These are phyloP conservation scores for Formica selysi DNA, from an alignment of 1,140 invertebrate species.

Conservation along the genomic window DNA sequence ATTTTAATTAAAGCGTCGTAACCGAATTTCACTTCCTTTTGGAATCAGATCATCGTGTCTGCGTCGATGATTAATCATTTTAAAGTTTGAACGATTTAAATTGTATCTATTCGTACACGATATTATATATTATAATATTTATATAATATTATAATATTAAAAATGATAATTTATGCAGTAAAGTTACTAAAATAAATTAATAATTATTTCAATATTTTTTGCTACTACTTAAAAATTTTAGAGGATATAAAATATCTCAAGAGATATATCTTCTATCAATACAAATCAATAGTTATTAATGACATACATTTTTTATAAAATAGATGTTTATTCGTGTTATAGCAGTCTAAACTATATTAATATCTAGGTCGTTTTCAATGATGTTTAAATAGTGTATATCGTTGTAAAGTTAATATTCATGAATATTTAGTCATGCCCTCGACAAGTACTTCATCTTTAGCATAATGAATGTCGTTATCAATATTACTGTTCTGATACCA, in stretches of 20 bases:
- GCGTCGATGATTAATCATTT: constrained; percentile 52
- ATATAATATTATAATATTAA: background rate
- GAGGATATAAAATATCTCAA: background rate
- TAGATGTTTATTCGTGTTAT: background rate
- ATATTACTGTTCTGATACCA: constrained; percentile 28
- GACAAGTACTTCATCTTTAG: constrained; percentile 1
- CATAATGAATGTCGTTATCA: constrained; percentile 33
- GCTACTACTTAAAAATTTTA: background rate
- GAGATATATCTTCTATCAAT: background rate
- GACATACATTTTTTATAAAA: background rate
- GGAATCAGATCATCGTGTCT: constrained; percentile 60
- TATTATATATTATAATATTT: constrained; percentile 3
- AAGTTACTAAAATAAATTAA: background rate
- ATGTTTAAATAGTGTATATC: background rate
- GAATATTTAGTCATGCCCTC: background rate
- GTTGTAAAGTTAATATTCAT: background rate
- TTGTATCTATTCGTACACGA: background rate
- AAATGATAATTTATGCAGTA: background rate
- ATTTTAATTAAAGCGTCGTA: constrained; percentile 64
- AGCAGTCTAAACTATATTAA: background rate
- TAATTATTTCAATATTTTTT: background rate
- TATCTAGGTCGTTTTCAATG: background rate
- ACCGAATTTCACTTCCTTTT: constrained; percentile 74
- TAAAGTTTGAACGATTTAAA: background rate
- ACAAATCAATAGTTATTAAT: background rate